Base-by-base conservation (phyloP, 2,888 invertebrate species). In the Mythimna lalbum region DNA sequence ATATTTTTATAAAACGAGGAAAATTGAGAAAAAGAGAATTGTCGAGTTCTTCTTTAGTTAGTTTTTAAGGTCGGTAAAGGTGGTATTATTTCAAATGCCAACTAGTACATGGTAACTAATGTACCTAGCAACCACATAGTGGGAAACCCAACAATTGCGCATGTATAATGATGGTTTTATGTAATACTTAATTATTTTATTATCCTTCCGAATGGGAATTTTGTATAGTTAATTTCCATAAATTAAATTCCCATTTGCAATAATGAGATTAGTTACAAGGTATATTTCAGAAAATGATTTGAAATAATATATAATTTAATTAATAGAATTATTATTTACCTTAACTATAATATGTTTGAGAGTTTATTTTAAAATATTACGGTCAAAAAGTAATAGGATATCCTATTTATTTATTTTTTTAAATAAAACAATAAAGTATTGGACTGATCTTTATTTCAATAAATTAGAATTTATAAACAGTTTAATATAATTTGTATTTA, bases 391-490 rank as follows among this genome's bases (percentile, higher is more conserved):
- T 19, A 6, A 17, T 27, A 27, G 3, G 14, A 52, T 52, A 31
- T 27, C 6, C n/a, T 33, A 17, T 61, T 5, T 21, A n/a, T 27
- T 21, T 2, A 12, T 7, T 23, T 52, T 12, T 19, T 10, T 23
- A 53, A 71, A 2, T 43, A 53, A 70, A 78, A 74, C 65, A 64
- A 67, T 12, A 66, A 14, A 10, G 1, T 77, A 57, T 63, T 80
- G 67, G 76, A 83, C 65, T 80, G 78, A 80, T 68, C 55, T 86
- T 84, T 84, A 86, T 83, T 86, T 78, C 63, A 81, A 78, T 83
- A 81, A 78, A 83, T 81, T 63, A 82, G 73, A 79, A 83, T 70
- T 74, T 76, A 81, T 80, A 80, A 70, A 80, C 79, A 80, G 71
- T 76, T 63, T 68, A 63, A 65, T 83, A 82, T 74, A 80, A 73